Evolutionary conservation across 2,113 vertebrate genomes (phyloP).

Genomic region (Bos taurus): DNA sequence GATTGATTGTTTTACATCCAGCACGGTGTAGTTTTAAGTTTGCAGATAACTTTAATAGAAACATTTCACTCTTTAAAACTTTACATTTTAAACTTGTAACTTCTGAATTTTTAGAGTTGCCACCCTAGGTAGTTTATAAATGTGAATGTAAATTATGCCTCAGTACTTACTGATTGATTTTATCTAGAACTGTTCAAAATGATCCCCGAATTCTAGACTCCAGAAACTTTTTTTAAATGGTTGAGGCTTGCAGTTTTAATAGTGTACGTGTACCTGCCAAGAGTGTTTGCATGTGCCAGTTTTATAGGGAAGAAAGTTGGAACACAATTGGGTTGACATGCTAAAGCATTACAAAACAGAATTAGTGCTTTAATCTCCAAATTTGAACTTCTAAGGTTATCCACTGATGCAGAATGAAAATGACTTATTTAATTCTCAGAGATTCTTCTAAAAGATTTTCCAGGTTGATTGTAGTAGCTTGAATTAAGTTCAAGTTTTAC

Average conservation of each 20-base stretch:
- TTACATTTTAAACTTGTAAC: neutral
- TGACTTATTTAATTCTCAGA: neutral
- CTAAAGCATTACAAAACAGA: neutral
- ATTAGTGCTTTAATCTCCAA: neutral
- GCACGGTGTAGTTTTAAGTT: neutral
- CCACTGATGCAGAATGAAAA: neutral
- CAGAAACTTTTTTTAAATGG: neutral
- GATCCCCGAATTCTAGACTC: neutral
- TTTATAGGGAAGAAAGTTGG: constrained; percentile 19
- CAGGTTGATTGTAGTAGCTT: neutral
- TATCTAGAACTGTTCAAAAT: neutral
- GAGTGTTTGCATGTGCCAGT: neutral
- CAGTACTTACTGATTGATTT: neutral
- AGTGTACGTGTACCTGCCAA: neutral
- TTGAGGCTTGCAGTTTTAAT: neutral
- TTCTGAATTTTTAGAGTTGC: neutral
- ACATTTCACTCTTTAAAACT: constrained; percentile 6
- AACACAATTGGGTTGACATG: neutral
- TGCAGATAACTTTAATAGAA: neutral
- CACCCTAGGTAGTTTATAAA: neutral
- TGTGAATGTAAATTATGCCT: neutral
- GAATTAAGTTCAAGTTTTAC: neutral
- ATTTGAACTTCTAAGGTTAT: neutral
- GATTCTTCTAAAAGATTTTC: neutral
- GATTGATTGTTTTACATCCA: neutral